These are phyloP conservation scores for Pleuronectes platessa DNA, from an alignment of 2,113 vertebrate species.

Conservation along the genomic window DNA sequence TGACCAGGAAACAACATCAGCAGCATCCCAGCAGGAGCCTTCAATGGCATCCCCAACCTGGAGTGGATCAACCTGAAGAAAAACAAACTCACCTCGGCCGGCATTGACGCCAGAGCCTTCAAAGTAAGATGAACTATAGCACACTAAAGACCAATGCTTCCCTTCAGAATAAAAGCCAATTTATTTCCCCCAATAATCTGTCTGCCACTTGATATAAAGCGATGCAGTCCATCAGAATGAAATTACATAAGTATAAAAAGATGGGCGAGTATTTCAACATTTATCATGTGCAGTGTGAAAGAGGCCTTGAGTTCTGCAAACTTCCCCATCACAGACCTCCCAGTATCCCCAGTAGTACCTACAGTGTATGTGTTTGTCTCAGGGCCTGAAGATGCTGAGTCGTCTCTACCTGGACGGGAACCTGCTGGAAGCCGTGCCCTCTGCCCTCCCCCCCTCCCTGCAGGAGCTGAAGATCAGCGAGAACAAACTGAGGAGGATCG, in stretches of 20 bases:
- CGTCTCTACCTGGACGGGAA: constrained; percentile 95
- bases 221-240: too few species aligned
- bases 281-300: too few species aligned
- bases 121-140: constrained; percentile 82
- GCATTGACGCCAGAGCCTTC: constrained; percentile 86
- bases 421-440: constrained; percentile 84
- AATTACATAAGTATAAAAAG: too few species aligned
- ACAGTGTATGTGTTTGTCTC: constrained; percentile 16
- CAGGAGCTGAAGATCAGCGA: constrained; percentile 97
- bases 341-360: neutral
- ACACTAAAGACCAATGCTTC: neutral
- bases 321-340: neutral
- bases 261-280: too few species aligned
- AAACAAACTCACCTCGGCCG: constrained; percentile 88
- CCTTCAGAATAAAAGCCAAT: neutral
- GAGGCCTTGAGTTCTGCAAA: too few species aligned
- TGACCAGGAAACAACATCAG: constrained; percentile 89
- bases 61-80: constrained; percentile 95
- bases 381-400: constrained; percentile 90
- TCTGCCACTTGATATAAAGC: neutral
- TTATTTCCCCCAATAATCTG: neutral
- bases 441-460: constrained; percentile 86
- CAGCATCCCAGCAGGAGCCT: constrained; percentile 88
- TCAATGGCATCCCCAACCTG: constrained; percentile 93
- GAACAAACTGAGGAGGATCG: constrained; percentile 86